Percentiles rank a stretch among this genome's conserved stretches.
Evolutionary conservation across 92 coral and sea anemone species (phyloP).

Genomic region (Bergia sp.): DNA sequence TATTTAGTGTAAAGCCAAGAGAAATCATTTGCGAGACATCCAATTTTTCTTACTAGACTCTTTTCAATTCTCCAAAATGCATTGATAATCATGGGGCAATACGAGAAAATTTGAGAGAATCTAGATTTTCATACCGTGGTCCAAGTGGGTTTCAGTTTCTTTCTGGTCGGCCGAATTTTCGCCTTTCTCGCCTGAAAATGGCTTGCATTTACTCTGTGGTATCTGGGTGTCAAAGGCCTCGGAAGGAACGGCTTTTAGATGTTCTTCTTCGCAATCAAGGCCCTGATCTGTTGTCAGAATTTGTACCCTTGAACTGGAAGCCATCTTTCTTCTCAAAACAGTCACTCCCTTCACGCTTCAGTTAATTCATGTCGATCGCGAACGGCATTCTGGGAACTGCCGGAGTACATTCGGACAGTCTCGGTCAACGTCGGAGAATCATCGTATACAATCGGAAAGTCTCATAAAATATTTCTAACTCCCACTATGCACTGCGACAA

Average conservation of each 20-base stretch:
- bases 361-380: background rate
- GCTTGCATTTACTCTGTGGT: constrained; percentile 38
- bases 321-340: constrained; percentile 91
- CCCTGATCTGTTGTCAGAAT: constrained; percentile 47
- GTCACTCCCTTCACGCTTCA: constrained; percentile 59
- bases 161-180: background rate
- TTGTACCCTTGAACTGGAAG: constrained; percentile 54
- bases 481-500: background rate
- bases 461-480: background rate
- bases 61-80: constrained; percentile 28
- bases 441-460: background rate
- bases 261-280: constrained; percentile 55
- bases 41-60: background rate
- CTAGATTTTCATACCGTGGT: constrained; percentile 93
- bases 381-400: constrained; percentile 57
- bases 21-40: background rate
- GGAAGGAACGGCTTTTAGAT: constrained; percentile 48
- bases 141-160: constrained; percentile 35
- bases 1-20: background rate
- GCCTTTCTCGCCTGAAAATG: background rate
- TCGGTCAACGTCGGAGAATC: background rate
- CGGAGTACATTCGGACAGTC: background rate
- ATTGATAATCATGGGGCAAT: constrained; percentile 20
- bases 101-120: constrained; percentile 87
- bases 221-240: constrained; percentile 37